Evolutionary conservation across 2,888 invertebrate species (phyloP).

Genomic region (Andrena praecox): DNA sequence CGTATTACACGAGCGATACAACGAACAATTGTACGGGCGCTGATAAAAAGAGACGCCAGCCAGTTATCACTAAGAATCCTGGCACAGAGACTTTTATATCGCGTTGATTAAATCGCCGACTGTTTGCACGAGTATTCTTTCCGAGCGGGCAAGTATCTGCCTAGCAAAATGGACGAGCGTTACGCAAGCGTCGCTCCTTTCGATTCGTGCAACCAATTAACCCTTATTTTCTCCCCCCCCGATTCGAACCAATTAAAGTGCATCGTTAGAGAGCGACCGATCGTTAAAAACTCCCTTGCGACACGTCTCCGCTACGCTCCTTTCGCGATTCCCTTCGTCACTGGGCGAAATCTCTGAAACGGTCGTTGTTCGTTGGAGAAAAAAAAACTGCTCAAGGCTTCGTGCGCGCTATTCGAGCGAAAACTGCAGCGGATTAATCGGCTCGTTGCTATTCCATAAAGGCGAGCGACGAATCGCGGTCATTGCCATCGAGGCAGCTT

Average conservation of each 20-base stretch:
- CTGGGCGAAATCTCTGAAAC: neutral
- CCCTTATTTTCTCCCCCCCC: constrained; percentile 12
- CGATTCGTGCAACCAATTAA: constrained; percentile 39
- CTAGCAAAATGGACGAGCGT: constrained; percentile 17
- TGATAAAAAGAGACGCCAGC: constrained; percentile 12
- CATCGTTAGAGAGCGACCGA: constrained; percentile 24
- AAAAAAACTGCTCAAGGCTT: neutral
- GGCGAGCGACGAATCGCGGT: constrained; percentile 47
- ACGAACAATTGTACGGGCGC: constrained; percentile 4
- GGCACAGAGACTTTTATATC: constrained; percentile 13
- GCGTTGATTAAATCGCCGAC: constrained; percentile 37
- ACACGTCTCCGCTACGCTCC: neutral
- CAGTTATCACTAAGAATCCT: constrained; percentile 4
- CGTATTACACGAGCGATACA: neutral
- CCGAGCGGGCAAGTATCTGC: neutral
- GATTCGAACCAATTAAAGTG: constrained; percentile 30
- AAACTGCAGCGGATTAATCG: constrained; percentile 45
- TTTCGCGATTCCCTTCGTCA: neutral
- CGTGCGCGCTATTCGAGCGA: constrained; percentile 24
- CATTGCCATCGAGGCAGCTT: constrained; percentile 46
- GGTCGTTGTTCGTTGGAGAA: neutral
- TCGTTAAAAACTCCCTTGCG: neutral
- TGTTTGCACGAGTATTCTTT: constrained; percentile 29
- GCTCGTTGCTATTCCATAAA: constrained; percentile 48
- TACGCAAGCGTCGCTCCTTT: constrained; percentile 14